Conservation (phyloP, 2,888 invertebrate genomes). For the Ganaspis brasiliensis region DNA sequence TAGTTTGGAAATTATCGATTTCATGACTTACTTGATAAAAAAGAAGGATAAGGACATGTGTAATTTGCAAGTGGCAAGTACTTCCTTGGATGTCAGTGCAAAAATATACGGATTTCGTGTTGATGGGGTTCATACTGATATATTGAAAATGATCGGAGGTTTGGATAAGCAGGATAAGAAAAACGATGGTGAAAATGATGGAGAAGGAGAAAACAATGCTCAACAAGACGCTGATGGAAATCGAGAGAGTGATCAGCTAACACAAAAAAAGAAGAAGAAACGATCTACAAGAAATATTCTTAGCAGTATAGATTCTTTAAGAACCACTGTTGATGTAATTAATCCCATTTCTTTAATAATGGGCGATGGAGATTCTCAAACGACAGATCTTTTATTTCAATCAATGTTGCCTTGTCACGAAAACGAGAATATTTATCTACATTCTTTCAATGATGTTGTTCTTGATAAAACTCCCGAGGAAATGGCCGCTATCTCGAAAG, state of each 20-base stretch:
- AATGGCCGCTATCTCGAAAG: not conserved
- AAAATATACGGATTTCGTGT: constrained; percentile 94
- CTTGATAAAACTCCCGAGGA: constrained; percentile 58
- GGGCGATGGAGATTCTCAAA: constrained; percentile 69
- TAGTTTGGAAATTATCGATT: constrained; percentile 92
- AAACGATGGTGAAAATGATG: constrained; percentile 45
- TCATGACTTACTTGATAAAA: constrained; percentile 89
- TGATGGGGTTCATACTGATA: constrained; percentile 91
- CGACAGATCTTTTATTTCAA: constrained; percentile 70
- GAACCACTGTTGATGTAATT: constrained; percentile 59
- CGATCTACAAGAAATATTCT: constrained; percentile 59
- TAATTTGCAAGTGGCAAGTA: constrained; percentile 90
- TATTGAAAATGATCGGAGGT: constrained; percentile 89
- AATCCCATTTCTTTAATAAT: constrained; percentile 63
- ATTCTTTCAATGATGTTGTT: constrained; percentile 67
- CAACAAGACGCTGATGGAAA: constrained; percentile 51
- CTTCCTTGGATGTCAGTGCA: constrained; percentile 93
- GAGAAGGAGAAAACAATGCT: constrained; percentile 62
- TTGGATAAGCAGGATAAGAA: constrained; percentile 79
- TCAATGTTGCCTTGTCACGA: constrained; percentile 68
- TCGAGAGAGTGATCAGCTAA: constrained; percentile 57
- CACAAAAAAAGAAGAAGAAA: constrained; percentile 62
- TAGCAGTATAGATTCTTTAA: constrained; percentile 61
- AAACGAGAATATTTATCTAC: constrained; percentile 60
- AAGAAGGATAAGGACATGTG: constrained; percentile 87